Conservation (phyloP, 2,888 invertebrate genomes). For the Caenorhabditis panamensis region DNA sequence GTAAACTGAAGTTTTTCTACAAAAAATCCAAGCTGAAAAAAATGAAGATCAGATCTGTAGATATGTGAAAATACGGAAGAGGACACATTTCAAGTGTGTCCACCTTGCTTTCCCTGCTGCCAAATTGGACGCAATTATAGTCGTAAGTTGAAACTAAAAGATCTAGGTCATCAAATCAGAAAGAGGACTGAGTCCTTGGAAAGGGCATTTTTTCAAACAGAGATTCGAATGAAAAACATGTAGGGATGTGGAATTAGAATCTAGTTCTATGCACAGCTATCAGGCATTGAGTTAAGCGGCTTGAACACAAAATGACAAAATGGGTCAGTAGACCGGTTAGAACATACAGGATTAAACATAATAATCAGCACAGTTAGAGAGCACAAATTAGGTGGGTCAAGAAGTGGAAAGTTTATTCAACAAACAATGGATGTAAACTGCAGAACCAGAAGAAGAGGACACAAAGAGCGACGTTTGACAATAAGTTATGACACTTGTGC, state of each 20-base stretch:
- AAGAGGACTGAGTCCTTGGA: conserved; percentile 24
- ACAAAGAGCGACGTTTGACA: conserved; percentile 7
- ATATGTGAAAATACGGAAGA: conserved; percentile 19
- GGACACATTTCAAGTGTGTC: conserved; percentile 41
- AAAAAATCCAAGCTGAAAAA: too few species aligned
- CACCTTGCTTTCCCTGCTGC: conserved; percentile 17
- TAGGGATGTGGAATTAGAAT: neutral
- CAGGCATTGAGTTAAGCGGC: conserved; percentile 33
- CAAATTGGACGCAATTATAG: conserved; percentile 56
- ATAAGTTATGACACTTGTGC: conserved; percentile 6
- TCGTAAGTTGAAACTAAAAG: conserved; percentile 32
- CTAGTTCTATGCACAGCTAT: conserved; percentile 25
- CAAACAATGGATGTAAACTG: conserved; percentile 16
- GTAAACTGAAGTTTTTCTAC: conserved; percentile 14
- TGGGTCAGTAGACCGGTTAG: conserved; percentile 49
- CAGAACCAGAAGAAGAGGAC: conserved; percentile 15
- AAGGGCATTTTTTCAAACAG: conserved; percentile 13
- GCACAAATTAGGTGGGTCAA: conserved; percentile 42
- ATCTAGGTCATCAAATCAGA: conserved; percentile 49
- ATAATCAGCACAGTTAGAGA: conserved; percentile 35
- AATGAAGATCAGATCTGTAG: conserved; percentile 9
- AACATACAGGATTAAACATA: conserved; percentile 5
- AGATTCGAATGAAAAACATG: conserved; percentile 9
- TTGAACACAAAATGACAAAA: conserved; percentile 39
- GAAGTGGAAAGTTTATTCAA: conserved; percentile 16